Evolutionary conservation across 2,888 invertebrate species (phyloP).

Genomic region (Malachius bipustulatus): DNA sequence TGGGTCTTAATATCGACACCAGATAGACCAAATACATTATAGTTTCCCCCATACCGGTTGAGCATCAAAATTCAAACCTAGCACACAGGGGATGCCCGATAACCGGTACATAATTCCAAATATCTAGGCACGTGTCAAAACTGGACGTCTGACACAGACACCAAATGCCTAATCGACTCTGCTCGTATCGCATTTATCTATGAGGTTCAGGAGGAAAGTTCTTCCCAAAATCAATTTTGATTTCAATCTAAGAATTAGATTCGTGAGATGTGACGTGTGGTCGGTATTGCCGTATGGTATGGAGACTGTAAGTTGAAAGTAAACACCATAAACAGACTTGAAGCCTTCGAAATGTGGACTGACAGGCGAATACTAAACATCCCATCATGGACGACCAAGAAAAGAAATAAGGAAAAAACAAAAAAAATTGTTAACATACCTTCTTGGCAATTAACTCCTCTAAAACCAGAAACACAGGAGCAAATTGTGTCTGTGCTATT

Average conservation of each 20-base stretch:
- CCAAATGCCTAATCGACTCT: slow-evolving; percentile 8
- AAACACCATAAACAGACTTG: slow-evolving; percentile 2
- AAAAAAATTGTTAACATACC: too few relatives aligned
- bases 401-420: not conserved
- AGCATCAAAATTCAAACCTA: slow-evolving; percentile 3
- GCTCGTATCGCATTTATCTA: slow-evolving; percentile 7
- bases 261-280: slow-evolving; percentile 7
- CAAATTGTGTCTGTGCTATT: too few relatives aligned
- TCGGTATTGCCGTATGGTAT: slow-evolving; percentile 7
- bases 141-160: slow-evolving; percentile 9
- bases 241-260: slow-evolving; percentile 8
- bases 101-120: not conserved
- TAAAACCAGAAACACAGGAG: too few relatives aligned
- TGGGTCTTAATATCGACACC: slow-evolving; percentile 4
- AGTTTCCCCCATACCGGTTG: not conserved
- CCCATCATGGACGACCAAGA: slow-evolving; percentile 2
- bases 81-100: slow-evolving; percentile 1
- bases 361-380: not conserved
- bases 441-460: too few relatives aligned
- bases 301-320: slow-evolving; percentile 5
- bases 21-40: slow-evolving; percentile 6
- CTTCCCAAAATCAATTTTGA: slow-evolving; percentile 7
- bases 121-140: slow-evolving; percentile 7
- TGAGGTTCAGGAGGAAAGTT: slow-evolving; percentile 6
- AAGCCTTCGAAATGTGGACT: slow-evolving; percentile 6